phyloP scores from a whole-genome alignment of 2,797 vertebrate genomes.

The Chelon auratus region DNA sequence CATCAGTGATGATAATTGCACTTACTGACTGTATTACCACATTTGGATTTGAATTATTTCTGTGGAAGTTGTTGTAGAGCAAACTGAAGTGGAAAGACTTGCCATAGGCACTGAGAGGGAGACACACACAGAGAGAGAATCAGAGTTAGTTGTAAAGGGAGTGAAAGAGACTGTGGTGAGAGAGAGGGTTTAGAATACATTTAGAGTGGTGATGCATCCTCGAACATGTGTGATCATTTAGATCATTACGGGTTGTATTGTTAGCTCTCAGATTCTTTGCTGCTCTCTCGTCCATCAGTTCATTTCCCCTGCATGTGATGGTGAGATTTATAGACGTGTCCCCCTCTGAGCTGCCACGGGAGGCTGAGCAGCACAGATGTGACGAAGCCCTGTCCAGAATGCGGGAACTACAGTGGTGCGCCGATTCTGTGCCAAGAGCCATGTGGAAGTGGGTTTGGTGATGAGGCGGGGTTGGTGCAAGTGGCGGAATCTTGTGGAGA shows the following conservation, averaged over 20 bases:
- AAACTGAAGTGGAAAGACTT: slow-evolving; percentile 22
- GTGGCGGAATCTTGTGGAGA: slow-evolving; percentile 47
- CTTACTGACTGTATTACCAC: slow-evolving; percentile 61
- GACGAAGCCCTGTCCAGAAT: slow-evolving; percentile 73
- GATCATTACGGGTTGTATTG: slow-evolving; percentile 46
- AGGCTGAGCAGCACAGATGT: slow-evolving; percentile 77
- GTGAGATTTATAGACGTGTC: slow-evolving; percentile 80
- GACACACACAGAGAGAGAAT: not conserved
- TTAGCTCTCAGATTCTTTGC: slow-evolving; percentile 48
- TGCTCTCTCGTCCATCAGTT: slow-evolving; percentile 66
- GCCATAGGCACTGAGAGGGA: not conserved
- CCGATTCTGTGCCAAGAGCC: slow-evolving; percentile 64
- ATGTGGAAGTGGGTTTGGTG: slow-evolving; percentile 46
- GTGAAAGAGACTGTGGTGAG: slow-evolving; percentile 11
- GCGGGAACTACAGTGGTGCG: slow-evolving; percentile 68
- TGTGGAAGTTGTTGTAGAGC: slow-evolving; percentile 29
- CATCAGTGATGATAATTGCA: slow-evolving; percentile 63
- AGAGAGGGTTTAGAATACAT: slow-evolving; percentile 36
- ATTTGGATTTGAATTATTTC: slow-evolving; percentile 55
- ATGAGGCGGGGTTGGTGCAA: slow-evolving; percentile 39
- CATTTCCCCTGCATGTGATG: slow-evolving; percentile 69
- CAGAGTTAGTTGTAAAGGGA: slow-evolving; percentile 16
- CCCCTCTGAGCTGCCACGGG: slow-evolving; percentile 65
- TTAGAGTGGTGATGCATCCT: slow-evolving; percentile 54
- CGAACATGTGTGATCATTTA: slow-evolving; percentile 72